phyloP scores from a whole-genome alignment of 2,888 invertebrate species.

The Aleiodes testaceus region DNA sequence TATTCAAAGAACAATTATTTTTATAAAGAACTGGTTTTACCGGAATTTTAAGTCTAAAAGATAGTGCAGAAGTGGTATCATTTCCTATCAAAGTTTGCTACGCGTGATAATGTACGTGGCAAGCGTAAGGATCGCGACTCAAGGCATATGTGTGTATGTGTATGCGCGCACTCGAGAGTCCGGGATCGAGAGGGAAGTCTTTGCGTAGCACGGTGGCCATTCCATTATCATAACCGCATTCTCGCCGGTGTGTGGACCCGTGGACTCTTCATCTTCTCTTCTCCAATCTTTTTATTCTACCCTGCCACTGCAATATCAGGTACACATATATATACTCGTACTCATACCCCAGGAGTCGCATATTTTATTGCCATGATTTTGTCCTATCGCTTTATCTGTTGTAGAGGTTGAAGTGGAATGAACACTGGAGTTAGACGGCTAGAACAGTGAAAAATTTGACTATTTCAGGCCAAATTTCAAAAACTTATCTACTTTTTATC shows the following conservation, averaged over 20 bases:
- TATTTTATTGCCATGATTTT: not conserved
- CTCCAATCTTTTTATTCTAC: conserved; percentile 35
- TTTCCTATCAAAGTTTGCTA: no score
- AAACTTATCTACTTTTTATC: no score
- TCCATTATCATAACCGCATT: conserved; percentile 72
- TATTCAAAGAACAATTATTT: not conserved
- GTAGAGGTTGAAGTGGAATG: no score
- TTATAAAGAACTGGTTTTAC: no score
- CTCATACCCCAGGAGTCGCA: conserved; percentile 4
- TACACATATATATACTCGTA: conserved; percentile 29
- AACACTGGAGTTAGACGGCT: no score
- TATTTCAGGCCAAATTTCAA: no score
- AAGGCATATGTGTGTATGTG: no score
- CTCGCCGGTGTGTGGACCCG: conserved; percentile 59
- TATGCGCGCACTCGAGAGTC: not conserved
- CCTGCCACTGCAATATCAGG: conserved; percentile 8
- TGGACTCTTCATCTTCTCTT: conserved; percentile 45
- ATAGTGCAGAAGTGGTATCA: no score
- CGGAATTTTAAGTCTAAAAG: no score
- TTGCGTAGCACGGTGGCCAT: conserved; percentile 71
- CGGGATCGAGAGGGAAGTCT: conserved; percentile 52
- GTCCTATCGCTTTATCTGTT: no score
- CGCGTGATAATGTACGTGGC: not conserved
- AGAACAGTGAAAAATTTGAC: no score
- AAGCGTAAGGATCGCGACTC: not conserved